phyloP scores from a whole-genome alignment of 2,888 invertebrate genomes.

The Endotricha flammealis region DNA sequence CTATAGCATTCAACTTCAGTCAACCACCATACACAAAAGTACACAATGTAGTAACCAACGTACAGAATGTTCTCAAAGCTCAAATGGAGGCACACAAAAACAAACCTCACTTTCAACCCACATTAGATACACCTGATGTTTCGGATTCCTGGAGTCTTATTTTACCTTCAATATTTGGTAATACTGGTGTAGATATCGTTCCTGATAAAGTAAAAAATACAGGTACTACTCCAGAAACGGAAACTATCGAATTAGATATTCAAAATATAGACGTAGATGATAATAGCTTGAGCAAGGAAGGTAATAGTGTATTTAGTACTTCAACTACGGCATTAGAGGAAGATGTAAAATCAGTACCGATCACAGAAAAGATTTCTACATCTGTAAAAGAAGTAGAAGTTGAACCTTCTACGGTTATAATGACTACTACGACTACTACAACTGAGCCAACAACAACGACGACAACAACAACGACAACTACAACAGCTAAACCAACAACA shows the following conservation, averaged over 20 bases:
- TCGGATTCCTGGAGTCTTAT: conserved; percentile 89
- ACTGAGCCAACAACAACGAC: conserved; percentile 19
- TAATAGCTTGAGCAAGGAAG: conserved; percentile 52
- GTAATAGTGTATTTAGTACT: conserved; percentile 35
- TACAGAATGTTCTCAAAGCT: conserved; percentile 89
- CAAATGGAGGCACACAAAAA: conserved; percentile 84
- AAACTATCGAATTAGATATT: conserved; percentile 50
- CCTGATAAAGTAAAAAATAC: conserved; percentile 67
- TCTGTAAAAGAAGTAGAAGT: conserved; percentile 7
- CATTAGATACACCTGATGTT: conserved; percentile 84
- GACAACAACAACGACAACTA: conserved; percentile 21
- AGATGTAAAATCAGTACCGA: conserved; percentile 19
- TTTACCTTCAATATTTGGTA: conserved; percentile 87
- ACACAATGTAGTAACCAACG: conserved; percentile 88
- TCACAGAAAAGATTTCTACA: conserved; percentile 25
- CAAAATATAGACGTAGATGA: conserved; percentile 33
- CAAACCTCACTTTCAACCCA: conserved; percentile 56
- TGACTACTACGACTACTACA: conserved; percentile 18
- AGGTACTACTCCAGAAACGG: conserved; percentile 58
- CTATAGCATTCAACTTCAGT: conserved; percentile 65
- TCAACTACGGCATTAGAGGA: conserved; percentile 29
- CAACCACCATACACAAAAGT: conserved; percentile 82
- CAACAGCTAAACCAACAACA: conserved; percentile 23
- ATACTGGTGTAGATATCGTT: conserved; percentile 80
- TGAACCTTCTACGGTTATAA: conserved; percentile 15